Base-by-base conservation (phyloP, 2,888 invertebrate genomes). In the Lydus trimaculatus region DNA sequence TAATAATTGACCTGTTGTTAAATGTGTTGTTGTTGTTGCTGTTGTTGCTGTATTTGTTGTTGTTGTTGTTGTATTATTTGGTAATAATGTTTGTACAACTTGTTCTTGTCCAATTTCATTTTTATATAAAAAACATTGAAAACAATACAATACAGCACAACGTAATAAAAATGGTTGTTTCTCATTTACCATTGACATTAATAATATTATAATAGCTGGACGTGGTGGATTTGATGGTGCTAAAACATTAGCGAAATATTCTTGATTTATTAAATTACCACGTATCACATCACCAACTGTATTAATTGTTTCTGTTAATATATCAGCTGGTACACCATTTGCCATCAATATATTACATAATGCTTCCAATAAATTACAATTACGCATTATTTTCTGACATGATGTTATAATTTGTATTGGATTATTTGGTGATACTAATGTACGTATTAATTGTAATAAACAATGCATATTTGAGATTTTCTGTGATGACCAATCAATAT, bases 181-280 rank as follows among this genome's bases (percentile, higher is more conserved):
- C 83, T 99, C 99, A 84, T 98, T 98, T 7, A 97, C 96, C 97
- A 99, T 98, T 0, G 98, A 98, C 95, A 98, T 96, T 9, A 99
- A 86, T 8, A 99, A 87, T 58, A 99, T 95, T 0, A 99, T 95
- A 64, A 99, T 92, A 0, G 97, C 97, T 0, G 98, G 96, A 66
- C 98, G 90, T 2, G 98, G 97, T 6, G 98, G 98, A 77, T 91
- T 94, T 1, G 96, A 95, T 0, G 98, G 98, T 17, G 97, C 98
- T 89, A 94, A 91, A 2, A 98, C 95, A 63, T 91, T 90, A 0
- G 95, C 93, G 76, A 99, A 91, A 81, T 93, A 96, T 78, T 97
- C 95, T 86, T 99, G 99, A 85, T 98, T 99, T 13, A 89, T 90
- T 33, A 91, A 88, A 82, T 95, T 95, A 0, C 98, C 99, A 70